phyloP scores from a whole-genome alignment of 1,140 invertebrate genomes.

The Dendroctonus valens region DNA sequence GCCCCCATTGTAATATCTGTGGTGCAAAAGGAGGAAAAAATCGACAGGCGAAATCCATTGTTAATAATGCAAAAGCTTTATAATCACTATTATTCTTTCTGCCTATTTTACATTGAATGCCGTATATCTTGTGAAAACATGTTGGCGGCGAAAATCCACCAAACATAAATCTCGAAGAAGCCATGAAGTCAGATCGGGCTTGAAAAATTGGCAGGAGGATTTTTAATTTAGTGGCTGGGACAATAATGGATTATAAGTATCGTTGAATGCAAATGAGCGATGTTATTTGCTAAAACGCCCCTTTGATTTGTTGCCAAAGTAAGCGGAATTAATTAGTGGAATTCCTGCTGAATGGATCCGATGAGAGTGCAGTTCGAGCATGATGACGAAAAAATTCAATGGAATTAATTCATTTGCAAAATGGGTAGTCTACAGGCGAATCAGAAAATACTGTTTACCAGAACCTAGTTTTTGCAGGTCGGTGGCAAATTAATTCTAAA shows the following conservation, averaged over 20 bases:
- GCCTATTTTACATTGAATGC: slow-evolving; percentile 46
- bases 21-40: slow-evolving; percentile 9
- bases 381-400: no score
- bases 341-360: no score
- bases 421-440: no score
- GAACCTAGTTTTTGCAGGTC: no score
- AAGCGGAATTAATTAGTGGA: no score
- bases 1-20: slow-evolving; percentile 23
- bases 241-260: slow-evolving; percentile 22
- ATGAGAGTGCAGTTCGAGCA: no score
- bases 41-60: slow-evolving; percentile 27
- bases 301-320: no score
- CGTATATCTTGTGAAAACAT: slow-evolving; percentile 43
- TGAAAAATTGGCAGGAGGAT: slow-evolving; percentile 29
- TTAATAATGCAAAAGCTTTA: slow-evolving; percentile 31
- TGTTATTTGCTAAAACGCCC: no score
- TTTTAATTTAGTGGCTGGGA: slow-evolving; percentile 21
- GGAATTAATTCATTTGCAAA: no score
- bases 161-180: slow-evolving; percentile 43
- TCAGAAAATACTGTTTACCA: no score
- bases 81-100: slow-evolving; percentile 44
- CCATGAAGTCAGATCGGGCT: slow-evolving; percentile 34
- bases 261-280: no score
- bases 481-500: no score
- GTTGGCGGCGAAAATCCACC: slow-evolving; percentile 43